phyloP scores from a whole-genome alignment of 2,797 vertebrate species.

The Distichodus sexfasciatus region DNA sequence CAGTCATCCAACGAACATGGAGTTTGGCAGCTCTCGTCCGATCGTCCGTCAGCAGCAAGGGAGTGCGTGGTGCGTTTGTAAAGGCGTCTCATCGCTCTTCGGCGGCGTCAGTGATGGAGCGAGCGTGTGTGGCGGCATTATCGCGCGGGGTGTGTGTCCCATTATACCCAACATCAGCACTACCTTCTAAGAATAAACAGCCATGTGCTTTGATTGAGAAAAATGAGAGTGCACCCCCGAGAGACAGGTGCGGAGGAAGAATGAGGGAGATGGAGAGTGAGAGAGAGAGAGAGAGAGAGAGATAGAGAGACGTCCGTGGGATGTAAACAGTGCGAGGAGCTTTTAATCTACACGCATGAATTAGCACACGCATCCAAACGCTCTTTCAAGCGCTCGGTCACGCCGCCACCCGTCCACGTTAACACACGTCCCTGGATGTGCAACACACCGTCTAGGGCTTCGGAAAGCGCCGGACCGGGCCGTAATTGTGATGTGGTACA shows the following conservation, averaged over 20 bases:
- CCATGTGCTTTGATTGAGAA: slow-evolving; percentile 41
- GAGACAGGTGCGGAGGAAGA: slow-evolving; percentile 8
- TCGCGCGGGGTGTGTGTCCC: slow-evolving; percentile 41
- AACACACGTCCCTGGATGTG: not conserved
- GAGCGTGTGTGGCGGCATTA: slow-evolving; percentile 41
- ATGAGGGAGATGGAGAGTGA: not conserved
- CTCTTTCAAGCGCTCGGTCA: not conserved
- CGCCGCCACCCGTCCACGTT: not conserved
- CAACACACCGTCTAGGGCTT: slow-evolving; percentile 1
- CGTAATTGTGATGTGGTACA: slow-evolving; percentile 44
- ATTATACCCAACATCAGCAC: slow-evolving; percentile 48
- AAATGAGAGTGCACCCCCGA: slow-evolving; percentile 25
- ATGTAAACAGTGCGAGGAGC: not conserved
- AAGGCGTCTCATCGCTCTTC: slow-evolving; percentile 54
- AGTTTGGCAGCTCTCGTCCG: not conserved
- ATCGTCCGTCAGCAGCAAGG: slow-evolving; percentile 13
- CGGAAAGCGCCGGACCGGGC: slow-evolving; percentile 26
- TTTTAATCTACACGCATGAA: slow-evolving; percentile 23
- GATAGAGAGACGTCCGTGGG: not conserved
- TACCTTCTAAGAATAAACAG: slow-evolving; percentile 49
- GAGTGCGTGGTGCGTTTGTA: slow-evolving; percentile 25
- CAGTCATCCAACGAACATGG: slow-evolving; percentile 16
- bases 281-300: not conserved
- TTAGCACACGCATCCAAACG: slow-evolving; percentile 6
- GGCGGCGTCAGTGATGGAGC: slow-evolving; percentile 56